A percentile compares a stretch with the other conserved stretches of the same genome.
Evolutionary conservation across 1,140 invertebrate genomes (phyloP).

Genomic region (Trichonephila inaurata): DNA sequence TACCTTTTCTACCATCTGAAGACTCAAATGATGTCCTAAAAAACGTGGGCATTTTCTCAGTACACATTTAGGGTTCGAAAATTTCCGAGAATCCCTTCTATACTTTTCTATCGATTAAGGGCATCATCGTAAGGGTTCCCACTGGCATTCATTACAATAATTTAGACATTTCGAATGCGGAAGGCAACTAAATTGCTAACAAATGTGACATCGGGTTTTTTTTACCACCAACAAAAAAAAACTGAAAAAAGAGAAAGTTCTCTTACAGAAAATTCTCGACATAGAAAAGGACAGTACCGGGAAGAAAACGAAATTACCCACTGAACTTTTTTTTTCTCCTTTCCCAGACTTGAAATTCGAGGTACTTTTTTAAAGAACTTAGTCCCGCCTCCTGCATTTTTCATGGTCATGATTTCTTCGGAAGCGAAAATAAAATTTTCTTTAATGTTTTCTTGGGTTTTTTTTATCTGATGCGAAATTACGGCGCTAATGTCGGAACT

Average conservation of each 20-base stretch:
- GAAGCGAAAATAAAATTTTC: conserved; percentile 13
- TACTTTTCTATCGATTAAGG: not conserved
- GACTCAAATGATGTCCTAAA: too few relatives aligned
- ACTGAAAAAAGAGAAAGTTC: not conserved
- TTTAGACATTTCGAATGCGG: conserved; percentile 42
- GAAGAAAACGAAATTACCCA: conserved; percentile 21
- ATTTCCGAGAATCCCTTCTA: not conserved
- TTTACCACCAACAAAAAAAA: not conserved
- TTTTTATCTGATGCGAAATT: not conserved
- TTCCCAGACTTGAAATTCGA: not conserved
- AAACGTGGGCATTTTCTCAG: not conserved
- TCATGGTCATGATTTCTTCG: conserved; percentile 16
- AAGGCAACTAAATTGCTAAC: conserved; percentile 18
- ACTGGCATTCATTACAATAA: conserved; percentile 41
- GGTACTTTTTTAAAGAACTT: not conserved
- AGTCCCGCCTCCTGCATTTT: not conserved
- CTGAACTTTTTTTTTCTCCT: not conserved
- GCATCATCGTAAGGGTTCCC: not conserved
- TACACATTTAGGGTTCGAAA: not conserved
- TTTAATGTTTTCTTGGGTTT: conserved; percentile 2
- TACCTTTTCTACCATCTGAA: too few relatives aligned
- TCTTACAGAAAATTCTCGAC: not conserved
- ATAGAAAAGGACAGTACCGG: not conserved
- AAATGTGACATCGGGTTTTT: conserved; percentile 1
- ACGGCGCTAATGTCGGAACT: not conserved